phyloP scores from a whole-genome alignment of 2,113 vertebrate species.

The Crotophaga sulcirostris region DNA sequence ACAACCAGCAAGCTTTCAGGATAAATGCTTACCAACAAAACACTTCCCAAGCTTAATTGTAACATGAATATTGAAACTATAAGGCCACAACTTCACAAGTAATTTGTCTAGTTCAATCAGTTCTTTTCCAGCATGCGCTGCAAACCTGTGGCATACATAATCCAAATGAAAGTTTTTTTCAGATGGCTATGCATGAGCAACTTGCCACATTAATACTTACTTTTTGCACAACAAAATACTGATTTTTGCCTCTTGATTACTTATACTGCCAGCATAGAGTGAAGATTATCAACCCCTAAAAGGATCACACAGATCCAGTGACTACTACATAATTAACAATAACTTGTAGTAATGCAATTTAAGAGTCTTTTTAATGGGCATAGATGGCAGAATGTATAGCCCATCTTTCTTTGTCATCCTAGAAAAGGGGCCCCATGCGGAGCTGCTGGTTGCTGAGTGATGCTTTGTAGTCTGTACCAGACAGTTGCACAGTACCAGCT shows the following conservation, averaged over 20 bases:
- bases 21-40: constrained; percentile 28
- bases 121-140: not conserved
- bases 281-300: constrained; percentile 44
- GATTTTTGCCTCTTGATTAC: not conserved
- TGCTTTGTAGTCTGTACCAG: constrained; percentile 86
- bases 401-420: constrained; percentile 86
- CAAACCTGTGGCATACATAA: not conserved
- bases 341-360: constrained; percentile 80
- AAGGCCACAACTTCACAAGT: constrained; percentile 19
- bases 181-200: not conserved
- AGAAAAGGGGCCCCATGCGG: constrained; percentile 82
- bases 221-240: constrained; percentile 4
- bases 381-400: constrained; percentile 77
- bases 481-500: constrained; percentile 88
- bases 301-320: constrained; percentile 76
- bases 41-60: not conserved
- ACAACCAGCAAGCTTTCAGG: constrained; percentile 13
- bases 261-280: not conserved
- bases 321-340: constrained; percentile 85
- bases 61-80: constrained; percentile 11
- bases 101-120: not conserved
- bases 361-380: constrained; percentile 79
- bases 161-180: constrained; percentile 10
- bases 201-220: not conserved
- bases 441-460: constrained; percentile 86